Evolutionary conservation across 2,888 invertebrate species (phyloP).

Genomic region (Pandemis cinnamomeana): DNA sequence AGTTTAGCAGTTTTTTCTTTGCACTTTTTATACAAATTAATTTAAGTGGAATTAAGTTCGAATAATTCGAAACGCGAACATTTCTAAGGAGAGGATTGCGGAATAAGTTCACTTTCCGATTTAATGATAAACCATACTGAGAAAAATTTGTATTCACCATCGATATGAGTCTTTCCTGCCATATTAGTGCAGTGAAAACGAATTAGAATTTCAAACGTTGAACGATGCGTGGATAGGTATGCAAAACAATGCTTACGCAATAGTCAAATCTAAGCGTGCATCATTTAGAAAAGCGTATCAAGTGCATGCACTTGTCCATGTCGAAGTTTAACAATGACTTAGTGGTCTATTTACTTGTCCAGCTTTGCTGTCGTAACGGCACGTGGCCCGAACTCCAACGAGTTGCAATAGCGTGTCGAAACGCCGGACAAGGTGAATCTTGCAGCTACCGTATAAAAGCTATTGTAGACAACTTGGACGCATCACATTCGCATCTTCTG

Average conservation of each 20-base stretch:
- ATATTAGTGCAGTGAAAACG: conserved; percentile 41
- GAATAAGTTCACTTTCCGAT: neutral
- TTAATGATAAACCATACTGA: neutral
- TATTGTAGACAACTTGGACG: conserved; percentile 66
- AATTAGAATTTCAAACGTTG: conserved; percentile 44
- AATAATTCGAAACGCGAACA: neutral
- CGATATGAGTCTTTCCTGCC: conserved; percentile 15
- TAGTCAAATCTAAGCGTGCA: conserved; percentile 23
- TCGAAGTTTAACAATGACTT: conserved; percentile 45
- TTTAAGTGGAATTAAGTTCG: too few relatives aligned
- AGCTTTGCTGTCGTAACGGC: conserved; percentile 48
- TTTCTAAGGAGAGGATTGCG: neutral
- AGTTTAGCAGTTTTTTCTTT: neutral
- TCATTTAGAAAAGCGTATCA: conserved; percentile 25
- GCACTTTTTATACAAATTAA: too few relatives aligned
- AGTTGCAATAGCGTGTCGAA: conserved; percentile 72
- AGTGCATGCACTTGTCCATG: conserved; percentile 7
- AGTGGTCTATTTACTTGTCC: conserved; percentile 59
- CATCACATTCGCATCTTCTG: conserved; percentile 73
- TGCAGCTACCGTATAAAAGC: conserved; percentile 75
- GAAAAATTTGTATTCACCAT: conserved; percentile 24
- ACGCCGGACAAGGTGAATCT: conserved; percentile 80
- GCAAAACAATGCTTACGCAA: conserved; percentile 25
- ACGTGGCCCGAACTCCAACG: conserved; percentile 71
- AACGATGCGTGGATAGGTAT: conserved; percentile 40